Evolutionary conservation across 2,113 vertebrate species (phyloP).

Genomic region (Corynorhinus townsendii): DNA sequence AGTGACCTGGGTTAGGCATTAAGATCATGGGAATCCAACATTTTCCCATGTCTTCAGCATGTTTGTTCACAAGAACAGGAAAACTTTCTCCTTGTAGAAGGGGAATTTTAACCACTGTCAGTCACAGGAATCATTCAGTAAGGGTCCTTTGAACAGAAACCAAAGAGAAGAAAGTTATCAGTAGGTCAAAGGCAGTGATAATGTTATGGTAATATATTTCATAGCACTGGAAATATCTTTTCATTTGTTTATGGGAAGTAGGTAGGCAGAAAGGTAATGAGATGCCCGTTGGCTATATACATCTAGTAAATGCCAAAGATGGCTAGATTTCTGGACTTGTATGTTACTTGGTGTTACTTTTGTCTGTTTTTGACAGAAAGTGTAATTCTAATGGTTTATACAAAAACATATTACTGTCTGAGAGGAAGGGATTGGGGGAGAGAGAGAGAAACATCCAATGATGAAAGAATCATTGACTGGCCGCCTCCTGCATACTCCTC

Average conservation of each 20-base stretch:
- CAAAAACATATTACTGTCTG: neutral
- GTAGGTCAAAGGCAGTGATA: neutral
- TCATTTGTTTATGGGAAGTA: neutral
- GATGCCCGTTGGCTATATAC: neutral
- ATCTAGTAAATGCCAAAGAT: neutral
- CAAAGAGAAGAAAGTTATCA: neutral
- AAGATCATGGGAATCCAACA: conserved; percentile 69
- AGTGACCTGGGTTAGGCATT: conserved; percentile 63
- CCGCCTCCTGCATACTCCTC: too few species aligned
- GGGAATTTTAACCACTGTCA: conserved; percentile 39
- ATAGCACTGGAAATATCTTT: neutral
- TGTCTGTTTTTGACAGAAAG: neutral
- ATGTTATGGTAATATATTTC: neutral
- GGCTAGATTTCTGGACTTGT: neutral
- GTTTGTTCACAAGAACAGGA: conserved; percentile 41
- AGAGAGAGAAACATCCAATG: too few species aligned
- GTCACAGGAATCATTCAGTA: neutral
- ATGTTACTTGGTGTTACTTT: neutral
- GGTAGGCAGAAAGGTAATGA: neutral
- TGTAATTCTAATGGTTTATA: neutral
- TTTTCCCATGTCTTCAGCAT: conserved; percentile 69
- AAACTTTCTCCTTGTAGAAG: conserved; percentile 20
- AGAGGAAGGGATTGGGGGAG: too few species aligned
- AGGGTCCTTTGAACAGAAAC: neutral
- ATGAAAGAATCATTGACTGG: too few species aligned